phyloP scores from a whole-genome alignment of 2,888 invertebrate genomes.

The Gnatocerus cornutus region DNA sequence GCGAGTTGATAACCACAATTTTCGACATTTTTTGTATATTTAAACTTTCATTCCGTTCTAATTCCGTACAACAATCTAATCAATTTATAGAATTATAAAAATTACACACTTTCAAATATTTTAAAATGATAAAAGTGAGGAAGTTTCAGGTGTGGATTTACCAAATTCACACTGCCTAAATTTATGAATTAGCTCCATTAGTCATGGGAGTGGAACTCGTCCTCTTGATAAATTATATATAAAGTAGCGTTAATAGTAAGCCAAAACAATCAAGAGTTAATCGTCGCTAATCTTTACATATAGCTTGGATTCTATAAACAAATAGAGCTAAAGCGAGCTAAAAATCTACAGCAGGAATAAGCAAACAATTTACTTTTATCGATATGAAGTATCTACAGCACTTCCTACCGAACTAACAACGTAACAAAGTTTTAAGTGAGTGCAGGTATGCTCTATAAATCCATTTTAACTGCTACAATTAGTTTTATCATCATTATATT shows the following conservation, averaged over 20 bases:
- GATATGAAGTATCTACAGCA: neutral
- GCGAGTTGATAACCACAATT: slow-evolving; percentile 64
- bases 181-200: slow-evolving; percentile 22
- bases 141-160: slow-evolving; percentile 11
- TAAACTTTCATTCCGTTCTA: slow-evolving; percentile 44
- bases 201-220: slow-evolving; percentile 15
- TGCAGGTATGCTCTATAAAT: slow-evolving; percentile 5
- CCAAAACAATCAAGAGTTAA: slow-evolving; percentile 64
- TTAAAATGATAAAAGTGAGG: neutral
- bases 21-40: slow-evolving; percentile 61
- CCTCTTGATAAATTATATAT: slow-evolving; percentile 38
- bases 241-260: slow-evolving; percentile 57
- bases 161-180: slow-evolving; percentile 3
- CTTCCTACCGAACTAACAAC: slow-evolving; percentile 2
- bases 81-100: slow-evolving; percentile 14
- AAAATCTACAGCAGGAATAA: slow-evolving; percentile 18
- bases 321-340: slow-evolving; percentile 24
- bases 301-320: slow-evolving; percentile 58
- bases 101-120: neutral
- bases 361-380: slow-evolving; percentile 31
- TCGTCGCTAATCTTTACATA: slow-evolving; percentile 63
- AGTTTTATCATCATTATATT: slow-evolving; percentile 13
- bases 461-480: neutral
- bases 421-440: slow-evolving; percentile 13
- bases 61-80: slow-evolving; percentile 28